These are phyloP conservation scores for Morone saxatilis DNA, from an alignment of 2,113 vertebrate species.

Conservation along the genomic window DNA sequence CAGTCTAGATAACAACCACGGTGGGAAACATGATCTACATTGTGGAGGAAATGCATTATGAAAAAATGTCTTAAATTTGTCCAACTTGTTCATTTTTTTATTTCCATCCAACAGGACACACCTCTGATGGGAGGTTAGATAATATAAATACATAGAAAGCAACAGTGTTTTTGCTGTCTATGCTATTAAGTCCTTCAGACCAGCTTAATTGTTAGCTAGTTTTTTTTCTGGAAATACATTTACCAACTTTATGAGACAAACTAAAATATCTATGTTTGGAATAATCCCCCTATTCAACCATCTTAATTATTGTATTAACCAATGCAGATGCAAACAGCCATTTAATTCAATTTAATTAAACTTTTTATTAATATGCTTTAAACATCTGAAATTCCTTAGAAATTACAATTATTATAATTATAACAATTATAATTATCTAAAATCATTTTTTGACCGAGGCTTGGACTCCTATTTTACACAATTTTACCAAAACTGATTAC, in stretches of 20 bases:
- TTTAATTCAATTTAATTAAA: constrained; percentile 3
- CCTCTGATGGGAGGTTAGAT: not conserved
- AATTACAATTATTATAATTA: not conserved
- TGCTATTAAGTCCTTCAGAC: not conserved
- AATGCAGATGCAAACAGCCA: not conserved
- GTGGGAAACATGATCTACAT: constrained; percentile 15
- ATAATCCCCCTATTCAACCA: not conserved
- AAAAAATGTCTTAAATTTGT: not conserved
- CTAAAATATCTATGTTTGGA: not conserved
- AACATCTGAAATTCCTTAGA: constrained; percentile 19
- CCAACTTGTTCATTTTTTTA: not conserved
- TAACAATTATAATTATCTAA: not conserved
- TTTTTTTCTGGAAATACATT: not conserved
- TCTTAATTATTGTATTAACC: not conserved
- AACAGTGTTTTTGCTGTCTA: not conserved
- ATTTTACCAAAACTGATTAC: constrained; percentile 8
- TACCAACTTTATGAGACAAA: not conserved
- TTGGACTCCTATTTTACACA: not conserved
- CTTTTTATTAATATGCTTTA: not conserved
- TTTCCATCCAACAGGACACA: not conserved
- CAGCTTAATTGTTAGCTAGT: not conserved
- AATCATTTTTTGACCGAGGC: not conserved
- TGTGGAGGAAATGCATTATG: not conserved
- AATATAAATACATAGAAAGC: not conserved
- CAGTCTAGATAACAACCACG: not conserved